These are phyloP conservation scores for Microcebus lehilahytsara DNA, from an alignment of 2,113 vertebrate species.

Conservation along the genomic window DNA sequence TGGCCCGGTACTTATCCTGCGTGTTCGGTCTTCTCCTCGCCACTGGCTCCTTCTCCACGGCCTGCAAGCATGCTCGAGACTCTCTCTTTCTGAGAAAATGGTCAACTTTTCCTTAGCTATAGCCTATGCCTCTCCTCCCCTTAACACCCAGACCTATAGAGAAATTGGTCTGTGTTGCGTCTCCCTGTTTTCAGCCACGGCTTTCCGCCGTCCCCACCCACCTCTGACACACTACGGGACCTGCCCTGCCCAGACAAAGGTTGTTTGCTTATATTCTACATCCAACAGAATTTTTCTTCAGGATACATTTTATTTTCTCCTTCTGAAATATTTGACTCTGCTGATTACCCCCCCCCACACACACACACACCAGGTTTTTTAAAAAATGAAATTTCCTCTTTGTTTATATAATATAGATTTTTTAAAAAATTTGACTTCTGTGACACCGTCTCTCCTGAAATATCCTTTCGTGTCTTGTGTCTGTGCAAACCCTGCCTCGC, in stretches of 20 bases:
- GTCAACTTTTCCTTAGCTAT: neutral
- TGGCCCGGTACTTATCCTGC: neutral
- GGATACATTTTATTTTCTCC: neutral
- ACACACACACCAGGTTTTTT: neutral
- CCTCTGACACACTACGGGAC: neutral
- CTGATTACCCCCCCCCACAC: neutral
- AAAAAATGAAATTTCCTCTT: neutral
- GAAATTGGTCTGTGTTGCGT: neutral
- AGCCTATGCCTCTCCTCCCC: neutral
- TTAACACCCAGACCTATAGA: neutral
- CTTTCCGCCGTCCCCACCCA: neutral
- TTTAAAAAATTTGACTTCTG: neutral
- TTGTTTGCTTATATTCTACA: neutral
- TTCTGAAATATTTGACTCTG: neutral
- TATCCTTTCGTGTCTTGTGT: neutral
- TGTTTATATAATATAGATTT: neutral
- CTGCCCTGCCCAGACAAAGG: neutral
- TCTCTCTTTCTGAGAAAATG: neutral
- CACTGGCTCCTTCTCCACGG: neutral
- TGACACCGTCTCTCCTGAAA: neutral
- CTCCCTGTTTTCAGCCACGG: neutral
- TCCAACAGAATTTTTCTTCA: neutral
- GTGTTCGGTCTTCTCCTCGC: neutral
- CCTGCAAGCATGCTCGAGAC: neutral
- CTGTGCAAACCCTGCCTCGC: neutral